phyloP scores from a whole-genome alignment of 2,888 invertebrate species.

The Temnothorax ravouxi region DNA sequence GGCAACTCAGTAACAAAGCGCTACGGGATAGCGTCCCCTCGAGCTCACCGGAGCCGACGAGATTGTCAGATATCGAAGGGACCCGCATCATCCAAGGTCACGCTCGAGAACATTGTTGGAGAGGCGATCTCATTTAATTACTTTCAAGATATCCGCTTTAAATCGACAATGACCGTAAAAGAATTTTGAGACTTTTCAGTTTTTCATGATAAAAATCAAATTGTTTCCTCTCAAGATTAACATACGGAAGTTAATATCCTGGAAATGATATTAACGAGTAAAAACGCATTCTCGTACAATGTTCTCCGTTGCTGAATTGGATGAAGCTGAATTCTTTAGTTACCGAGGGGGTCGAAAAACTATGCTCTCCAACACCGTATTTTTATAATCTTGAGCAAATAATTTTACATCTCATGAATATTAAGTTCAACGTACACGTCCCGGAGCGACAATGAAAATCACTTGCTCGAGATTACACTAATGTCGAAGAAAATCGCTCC shows the following conservation, averaged over 20 bases:
- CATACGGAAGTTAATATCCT: background rate
- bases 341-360: background rate
- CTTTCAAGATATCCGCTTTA: conserved; percentile 5
- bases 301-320: background rate
- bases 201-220: background rate
- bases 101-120: background rate
- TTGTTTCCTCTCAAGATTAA: background rate
- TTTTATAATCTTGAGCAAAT: conserved; percentile 18
- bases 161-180: background rate
- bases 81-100: conserved; percentile 13
- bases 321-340: background rate
- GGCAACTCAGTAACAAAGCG: conserved; percentile 64
- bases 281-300: background rate
- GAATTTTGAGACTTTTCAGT: background rate
- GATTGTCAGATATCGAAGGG: conserved; percentile 41
- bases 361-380: background rate
- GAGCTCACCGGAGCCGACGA: conserved; percentile 18
- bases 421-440: background rate
- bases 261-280: background rate
- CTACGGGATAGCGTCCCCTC: conserved; percentile 15
- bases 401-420: conserved; percentile 2
- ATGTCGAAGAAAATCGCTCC: background rate
- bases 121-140: background rate
- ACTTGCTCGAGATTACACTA: background rate
- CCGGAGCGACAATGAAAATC: conserved; percentile 11